Conservation (phyloP, 2,113 vertebrate genomes). For the Chloroceryle aenea region DNA sequence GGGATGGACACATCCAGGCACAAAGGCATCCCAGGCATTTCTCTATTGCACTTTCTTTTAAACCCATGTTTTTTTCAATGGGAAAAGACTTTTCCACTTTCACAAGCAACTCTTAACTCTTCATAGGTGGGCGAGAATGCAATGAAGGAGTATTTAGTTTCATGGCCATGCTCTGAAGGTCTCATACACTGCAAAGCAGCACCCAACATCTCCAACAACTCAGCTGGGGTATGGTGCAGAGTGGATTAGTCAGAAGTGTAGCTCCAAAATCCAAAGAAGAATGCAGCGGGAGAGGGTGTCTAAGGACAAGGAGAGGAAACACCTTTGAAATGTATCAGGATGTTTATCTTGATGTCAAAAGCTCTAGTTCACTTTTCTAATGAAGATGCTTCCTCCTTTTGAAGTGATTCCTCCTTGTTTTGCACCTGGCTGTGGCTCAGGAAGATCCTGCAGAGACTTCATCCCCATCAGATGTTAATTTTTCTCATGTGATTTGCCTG, state of each 20-base stretch:
- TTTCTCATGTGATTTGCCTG: background rate
- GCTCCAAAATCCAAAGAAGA: background rate
- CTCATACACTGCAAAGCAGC: background rate
- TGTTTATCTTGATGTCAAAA: conserved; percentile 6
- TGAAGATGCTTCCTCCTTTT: background rate
- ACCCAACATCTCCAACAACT: background rate
- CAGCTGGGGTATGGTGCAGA: fast-evolving
- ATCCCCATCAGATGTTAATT: background rate
- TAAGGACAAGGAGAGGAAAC: background rate
- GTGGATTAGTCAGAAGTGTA: background rate
- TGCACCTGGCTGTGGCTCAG: background rate
- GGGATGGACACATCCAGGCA: too few species aligned
- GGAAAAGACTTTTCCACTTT: background rate
- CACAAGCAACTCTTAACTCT: background rate
- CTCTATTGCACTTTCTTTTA: background rate
- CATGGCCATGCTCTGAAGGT: background rate
- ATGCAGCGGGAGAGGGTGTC: background rate
- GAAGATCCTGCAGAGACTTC: background rate
- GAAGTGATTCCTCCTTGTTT: background rate
- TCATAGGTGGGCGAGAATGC: background rate
- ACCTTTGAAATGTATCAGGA: conserved; percentile 20
- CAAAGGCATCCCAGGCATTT: background rate
- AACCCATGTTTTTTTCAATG: background rate
- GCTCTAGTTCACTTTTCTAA: background rate
- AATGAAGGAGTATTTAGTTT: background rate